Evolutionary conservation across 2,113 vertebrate species (phyloP).

Genomic region (Chaetops frenatus): DNA sequence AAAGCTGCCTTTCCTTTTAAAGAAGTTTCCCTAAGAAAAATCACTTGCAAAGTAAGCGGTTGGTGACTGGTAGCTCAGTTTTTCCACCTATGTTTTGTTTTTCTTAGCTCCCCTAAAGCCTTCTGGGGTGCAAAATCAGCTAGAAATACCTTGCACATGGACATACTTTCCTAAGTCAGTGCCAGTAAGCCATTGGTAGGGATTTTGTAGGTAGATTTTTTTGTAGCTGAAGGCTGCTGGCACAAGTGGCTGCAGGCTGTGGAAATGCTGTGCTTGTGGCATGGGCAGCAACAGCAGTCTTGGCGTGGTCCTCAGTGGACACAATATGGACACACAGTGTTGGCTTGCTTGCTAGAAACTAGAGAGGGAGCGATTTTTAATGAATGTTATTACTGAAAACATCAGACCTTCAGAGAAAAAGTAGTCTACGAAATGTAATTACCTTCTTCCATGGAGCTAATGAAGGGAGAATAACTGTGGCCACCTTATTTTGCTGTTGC

Average conservation of each 20-base stretch:
- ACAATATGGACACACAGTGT: not conserved
- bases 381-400: not conserved
- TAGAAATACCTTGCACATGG: not conserved
- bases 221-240: not conserved
- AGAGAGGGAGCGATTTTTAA: not conserved
- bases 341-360: not conserved
- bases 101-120: not conserved
- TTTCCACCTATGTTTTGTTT: not conserved
- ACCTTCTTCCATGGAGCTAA: not conserved
- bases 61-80: not conserved
- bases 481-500: fast-evolving
- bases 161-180: not conserved
- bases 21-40: not conserved
- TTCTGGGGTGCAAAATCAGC: not conserved
- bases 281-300: fast-evolving
- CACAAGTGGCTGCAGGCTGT: not conserved
- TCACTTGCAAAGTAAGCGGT: not conserved
- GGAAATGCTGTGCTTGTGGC: not conserved
- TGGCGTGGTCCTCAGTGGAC: not conserved
- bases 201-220: not conserved
- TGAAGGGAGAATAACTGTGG: not conserved
- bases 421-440: not conserved
- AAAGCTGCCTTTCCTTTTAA: not conserved
- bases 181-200: not conserved
- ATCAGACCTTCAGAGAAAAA: not conserved